Evolutionary conservation across 2,888 invertebrate genomes (phyloP).

Genomic region (Crematogaster levior): DNA sequence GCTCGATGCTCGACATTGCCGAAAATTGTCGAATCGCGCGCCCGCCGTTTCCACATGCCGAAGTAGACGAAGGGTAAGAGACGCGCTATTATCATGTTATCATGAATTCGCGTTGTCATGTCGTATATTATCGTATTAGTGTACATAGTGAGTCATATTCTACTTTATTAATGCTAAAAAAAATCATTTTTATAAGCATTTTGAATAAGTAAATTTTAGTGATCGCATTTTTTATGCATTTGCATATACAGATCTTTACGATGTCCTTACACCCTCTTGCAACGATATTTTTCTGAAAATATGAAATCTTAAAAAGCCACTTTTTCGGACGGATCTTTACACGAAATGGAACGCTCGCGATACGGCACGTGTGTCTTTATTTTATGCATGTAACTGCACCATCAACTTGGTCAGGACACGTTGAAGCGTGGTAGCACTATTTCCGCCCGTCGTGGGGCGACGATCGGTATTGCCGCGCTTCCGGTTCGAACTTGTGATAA

Average conservation of each 20-base stretch:
- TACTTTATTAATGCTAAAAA: not conserved
- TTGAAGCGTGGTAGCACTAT: conserved; percentile 28
- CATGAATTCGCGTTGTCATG: not conserved
- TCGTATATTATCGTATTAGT: not conserved
- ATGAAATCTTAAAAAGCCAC: not conserved
- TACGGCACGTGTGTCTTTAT: conserved; percentile 19
- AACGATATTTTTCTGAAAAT: not conserved
- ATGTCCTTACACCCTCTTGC: not conserved
- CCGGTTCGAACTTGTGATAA: conserved; percentile 62
- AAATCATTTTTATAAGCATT: not conserved
- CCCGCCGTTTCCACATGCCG: conserved; percentile 8
- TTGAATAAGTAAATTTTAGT: not conserved
- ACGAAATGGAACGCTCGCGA: not conserved
- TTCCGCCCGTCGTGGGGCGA: conserved; percentile 22
- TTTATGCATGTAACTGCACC: conserved; percentile 15
- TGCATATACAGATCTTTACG: not conserved
- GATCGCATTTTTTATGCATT: not conserved
- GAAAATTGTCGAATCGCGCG: conserved; percentile 58
- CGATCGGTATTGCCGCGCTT: conserved; percentile 35
- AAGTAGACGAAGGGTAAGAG: not conserved
- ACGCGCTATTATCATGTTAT: not conserved
- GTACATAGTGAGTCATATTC: not conserved
- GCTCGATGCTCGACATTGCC: conserved; percentile 53
- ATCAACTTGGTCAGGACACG: not conserved
- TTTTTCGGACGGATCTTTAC: not conserved